These are phyloP conservation scores for Drosophila phalerata DNA, from an alignment of 2,888 invertebrate species.

Conservation along the genomic window DNA sequence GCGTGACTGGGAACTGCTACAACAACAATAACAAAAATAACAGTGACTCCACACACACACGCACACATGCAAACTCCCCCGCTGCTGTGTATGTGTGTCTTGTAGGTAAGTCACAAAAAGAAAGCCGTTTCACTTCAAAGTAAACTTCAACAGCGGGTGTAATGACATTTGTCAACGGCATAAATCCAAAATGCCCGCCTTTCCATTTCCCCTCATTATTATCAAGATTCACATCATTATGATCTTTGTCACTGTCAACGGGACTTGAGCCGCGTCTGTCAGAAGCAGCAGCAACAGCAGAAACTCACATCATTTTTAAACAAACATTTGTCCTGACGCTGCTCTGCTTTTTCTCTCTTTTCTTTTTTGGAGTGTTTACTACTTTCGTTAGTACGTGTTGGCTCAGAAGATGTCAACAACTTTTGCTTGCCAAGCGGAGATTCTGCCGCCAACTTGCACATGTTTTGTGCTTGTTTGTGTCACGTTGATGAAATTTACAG, in stretches of 20 bases:
- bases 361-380: conserved; percentile 56
- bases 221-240: conserved; percentile 59
- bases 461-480: conserved; percentile 51
- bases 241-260: conserved; percentile 75
- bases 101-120: conserved; percentile 55
- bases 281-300: conserved; percentile 31
- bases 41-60: conserved; percentile 7
- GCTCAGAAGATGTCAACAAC: conserved; percentile 77
- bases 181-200: conserved; percentile 36
- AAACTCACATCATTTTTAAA: conserved; percentile 44
- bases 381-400: conserved; percentile 68
- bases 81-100: conserved; percentile 1
- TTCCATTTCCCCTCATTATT: conserved; percentile 9
- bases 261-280: conserved; percentile 68
- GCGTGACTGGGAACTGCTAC: conserved; percentile 61
- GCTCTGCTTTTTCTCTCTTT: conserved; percentile 16
- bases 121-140: conserved; percentile 62
- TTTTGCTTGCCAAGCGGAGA: conserved; percentile 49
- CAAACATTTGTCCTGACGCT: conserved; percentile 46
- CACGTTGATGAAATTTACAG: conserved; percentile 60
- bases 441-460: conserved; percentile 14
- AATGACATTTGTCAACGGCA: conserved; percentile 77
- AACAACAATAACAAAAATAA: conserved; percentile 40
- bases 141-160: conserved; percentile 69
- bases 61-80: too few species aligned